Percentiles rank a stretch among this genome's conserved stretches.
Evolutionary conservation across 2,113 vertebrate genomes (phyloP).

Genomic region (Petroica traversi): DNA sequence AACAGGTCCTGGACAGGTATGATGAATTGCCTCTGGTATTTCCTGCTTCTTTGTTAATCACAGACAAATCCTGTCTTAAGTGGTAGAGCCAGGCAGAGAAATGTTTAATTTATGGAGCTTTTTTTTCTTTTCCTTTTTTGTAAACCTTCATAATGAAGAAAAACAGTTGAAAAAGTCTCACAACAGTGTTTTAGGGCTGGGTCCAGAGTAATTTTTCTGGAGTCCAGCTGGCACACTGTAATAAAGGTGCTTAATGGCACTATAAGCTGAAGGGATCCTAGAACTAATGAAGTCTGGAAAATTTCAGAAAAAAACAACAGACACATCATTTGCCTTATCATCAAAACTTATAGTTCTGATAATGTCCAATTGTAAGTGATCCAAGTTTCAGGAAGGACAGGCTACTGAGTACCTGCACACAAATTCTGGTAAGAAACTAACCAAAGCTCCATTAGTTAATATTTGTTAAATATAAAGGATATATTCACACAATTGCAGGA

Average conservation of each 20-base stretch:
- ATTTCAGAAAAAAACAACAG: neutral
- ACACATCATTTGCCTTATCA: neutral
- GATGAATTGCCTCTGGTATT: neutral
- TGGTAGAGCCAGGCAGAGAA: neutral
- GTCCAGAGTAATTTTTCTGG: neutral
- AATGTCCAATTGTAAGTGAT: neutral
- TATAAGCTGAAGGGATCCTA: neutral
- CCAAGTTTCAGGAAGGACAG: neutral
- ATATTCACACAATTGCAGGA: neutral
- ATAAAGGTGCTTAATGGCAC: neutral
- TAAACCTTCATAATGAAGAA: neutral
- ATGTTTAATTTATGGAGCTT: neutral
- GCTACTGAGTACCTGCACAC: neutral
- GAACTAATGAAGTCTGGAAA: neutral
- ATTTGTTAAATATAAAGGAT: neutral
- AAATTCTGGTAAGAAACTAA: neutral
- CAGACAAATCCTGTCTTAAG: neutral
- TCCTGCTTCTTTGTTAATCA: neutral
- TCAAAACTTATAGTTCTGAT: neutral
- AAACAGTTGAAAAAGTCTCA: neutral
- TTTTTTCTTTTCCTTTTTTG: neutral
- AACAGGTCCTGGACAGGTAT: neutral
- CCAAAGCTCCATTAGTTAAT: neutral
- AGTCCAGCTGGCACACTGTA: neutral
- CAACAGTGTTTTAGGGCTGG: neutral